phyloP scores from a whole-genome alignment of 2,888 invertebrate species.

The Polydrusus pterygomalis region DNA sequence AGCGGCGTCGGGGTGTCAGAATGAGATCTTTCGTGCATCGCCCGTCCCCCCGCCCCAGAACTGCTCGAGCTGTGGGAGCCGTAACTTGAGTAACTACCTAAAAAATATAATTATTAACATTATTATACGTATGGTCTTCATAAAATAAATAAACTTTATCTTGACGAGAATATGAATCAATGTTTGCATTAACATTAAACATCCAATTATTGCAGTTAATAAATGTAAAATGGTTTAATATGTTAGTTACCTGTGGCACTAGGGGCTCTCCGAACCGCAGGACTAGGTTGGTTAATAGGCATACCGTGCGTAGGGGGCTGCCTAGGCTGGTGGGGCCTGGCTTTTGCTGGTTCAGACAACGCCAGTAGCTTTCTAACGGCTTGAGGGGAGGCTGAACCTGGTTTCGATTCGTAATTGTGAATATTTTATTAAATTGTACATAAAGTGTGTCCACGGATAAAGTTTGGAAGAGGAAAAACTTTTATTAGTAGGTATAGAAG shows the following conservation, averaged over 20 bases:
- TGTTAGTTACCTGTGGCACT: constrained; percentile 69
- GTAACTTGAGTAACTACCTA: constrained; percentile 75
- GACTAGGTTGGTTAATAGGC: constrained; percentile 78
- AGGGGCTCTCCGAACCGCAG: constrained; percentile 75
- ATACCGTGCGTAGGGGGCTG: constrained; percentile 76
- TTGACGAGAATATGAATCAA: too few species aligned
- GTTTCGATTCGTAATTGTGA: too few species aligned
- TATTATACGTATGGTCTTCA: too few species aligned
- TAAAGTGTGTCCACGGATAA: too few species aligned
- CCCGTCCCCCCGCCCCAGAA: constrained; percentile 73
- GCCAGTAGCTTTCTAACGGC: constrained; percentile 96
- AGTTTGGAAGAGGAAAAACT: too few species aligned
- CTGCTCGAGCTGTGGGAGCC: constrained; percentile 74
- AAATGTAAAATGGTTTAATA: constrained; percentile 37
- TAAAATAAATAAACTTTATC: too few species aligned
- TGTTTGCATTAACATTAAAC: too few species aligned
- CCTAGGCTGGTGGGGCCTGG: constrained; percentile 90
- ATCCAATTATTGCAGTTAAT: neutral
- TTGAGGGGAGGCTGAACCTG: constrained; percentile 95
- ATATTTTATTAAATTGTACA: too few species aligned
- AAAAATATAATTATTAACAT: too few species aligned
- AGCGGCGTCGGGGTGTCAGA: constrained; percentile 91
- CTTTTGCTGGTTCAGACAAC: constrained; percentile 90
- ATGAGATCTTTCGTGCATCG: constrained; percentile 91
- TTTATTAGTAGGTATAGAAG: too few species aligned